A percentile compares a stretch with the other conserved stretches of the same genome.
phyloP scores from a whole-genome alignment of 2,888 invertebrate species.

The Colletes collaris region DNA sequence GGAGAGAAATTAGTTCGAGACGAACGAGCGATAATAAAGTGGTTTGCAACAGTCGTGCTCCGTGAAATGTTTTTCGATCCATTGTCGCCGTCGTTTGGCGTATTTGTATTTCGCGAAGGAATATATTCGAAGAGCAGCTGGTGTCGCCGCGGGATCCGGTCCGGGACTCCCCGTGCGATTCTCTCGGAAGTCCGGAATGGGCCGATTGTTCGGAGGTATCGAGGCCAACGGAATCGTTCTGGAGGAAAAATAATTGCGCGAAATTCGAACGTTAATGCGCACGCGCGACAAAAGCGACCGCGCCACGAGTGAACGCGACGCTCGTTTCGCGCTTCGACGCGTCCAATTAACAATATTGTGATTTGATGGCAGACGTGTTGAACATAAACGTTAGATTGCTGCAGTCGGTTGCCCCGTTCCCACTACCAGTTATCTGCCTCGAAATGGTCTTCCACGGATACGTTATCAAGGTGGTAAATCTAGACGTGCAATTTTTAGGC shows the following conservation, averaged over 20 bases:
- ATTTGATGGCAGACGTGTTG: conserved; percentile 31
- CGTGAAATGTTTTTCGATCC: conserved; percentile 58
- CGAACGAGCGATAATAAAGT: conserved; percentile 65
- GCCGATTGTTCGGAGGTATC: conserved; percentile 80
- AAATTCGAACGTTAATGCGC: conserved; percentile 36
- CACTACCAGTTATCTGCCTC: neutral
- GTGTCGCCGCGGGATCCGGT: conserved; percentile 74
- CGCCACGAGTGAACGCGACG: conserved; percentile 51
- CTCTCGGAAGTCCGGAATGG: conserved; percentile 27
- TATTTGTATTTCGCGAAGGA: conserved; percentile 62
- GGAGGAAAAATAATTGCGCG: conserved; percentile 81
- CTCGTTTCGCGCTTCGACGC: conserved; percentile 43
- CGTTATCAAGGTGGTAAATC: neutral
- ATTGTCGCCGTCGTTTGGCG: conserved; percentile 58
- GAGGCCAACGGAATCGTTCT: conserved; percentile 78
- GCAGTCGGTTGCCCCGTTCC: neutral
- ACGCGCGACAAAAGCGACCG: conserved; percentile 39
- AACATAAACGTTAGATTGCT: conserved; percentile 3
- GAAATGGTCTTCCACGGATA: neutral
- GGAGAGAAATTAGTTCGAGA: conserved; percentile 50
- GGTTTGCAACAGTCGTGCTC: conserved; percentile 60
- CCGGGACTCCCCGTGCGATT: conserved; percentile 45
- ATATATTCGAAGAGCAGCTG: conserved; percentile 73
- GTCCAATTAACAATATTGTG: conserved; percentile 70
- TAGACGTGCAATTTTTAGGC: no score